Evolutionary conservation across 2,888 invertebrate genomes (phyloP).

Genomic region (Gryllus longicercus): DNA sequence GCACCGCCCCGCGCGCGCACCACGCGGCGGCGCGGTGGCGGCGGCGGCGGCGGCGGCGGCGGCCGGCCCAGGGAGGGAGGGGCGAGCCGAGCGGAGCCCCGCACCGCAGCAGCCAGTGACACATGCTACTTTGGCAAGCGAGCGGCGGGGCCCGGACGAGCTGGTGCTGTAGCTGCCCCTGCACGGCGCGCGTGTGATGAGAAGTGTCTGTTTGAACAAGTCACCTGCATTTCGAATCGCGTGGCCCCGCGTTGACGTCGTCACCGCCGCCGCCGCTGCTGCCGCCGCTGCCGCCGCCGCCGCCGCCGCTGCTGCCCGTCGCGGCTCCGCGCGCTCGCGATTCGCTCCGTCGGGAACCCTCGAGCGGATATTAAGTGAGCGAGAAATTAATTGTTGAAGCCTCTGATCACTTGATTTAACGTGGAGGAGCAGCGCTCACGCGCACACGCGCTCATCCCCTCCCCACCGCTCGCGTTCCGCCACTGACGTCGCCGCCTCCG

Average conservation of each 20-base stretch:
- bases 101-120: constrained; percentile 11
- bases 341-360: too few relatives aligned
- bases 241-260: neutral
- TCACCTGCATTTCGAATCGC: neutral
- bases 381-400: constrained; percentile 7
- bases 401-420: neutral
- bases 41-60: neutral
- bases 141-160: neutral
- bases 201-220: neutral
- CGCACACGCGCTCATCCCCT: neutral
- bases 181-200: constrained; percentile 3
- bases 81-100: neutral
- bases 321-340: neutral
- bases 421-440: neutral
- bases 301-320: neutral
- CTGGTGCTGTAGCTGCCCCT: constrained; percentile 1
- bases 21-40: neutral
- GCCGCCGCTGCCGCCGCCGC: neutral
- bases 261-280: neutral
- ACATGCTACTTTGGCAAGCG: constrained; percentile 17
- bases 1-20: neutral
- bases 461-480: neutral
- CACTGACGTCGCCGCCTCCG: neutral
- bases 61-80: neutral
- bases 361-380: too few relatives aligned